Conservation (phyloP, 2,113 vertebrate species). For the Hippotragus niger region DNA sequence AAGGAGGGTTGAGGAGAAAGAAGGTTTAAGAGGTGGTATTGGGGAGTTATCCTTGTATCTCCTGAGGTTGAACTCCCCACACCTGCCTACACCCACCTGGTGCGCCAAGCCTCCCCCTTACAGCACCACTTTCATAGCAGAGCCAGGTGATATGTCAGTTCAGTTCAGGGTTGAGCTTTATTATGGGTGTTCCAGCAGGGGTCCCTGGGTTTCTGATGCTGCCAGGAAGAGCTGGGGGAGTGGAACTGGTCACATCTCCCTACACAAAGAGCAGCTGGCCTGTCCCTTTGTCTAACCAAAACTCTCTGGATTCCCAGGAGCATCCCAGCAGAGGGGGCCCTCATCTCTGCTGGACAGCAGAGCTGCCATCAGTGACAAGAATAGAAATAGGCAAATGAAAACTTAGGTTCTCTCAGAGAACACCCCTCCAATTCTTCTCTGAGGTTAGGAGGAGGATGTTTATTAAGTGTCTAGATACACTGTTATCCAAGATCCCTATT, state of each 20-base stretch:
- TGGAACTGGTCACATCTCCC: background rate
- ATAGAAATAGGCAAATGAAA: background rate
- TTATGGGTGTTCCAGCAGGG: background rate
- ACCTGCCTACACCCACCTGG: background rate
- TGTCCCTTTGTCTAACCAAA: constrained; percentile 17
- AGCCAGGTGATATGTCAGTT: background rate
- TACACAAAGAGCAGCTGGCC: background rate
- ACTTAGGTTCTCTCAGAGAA: background rate
- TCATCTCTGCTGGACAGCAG: background rate
- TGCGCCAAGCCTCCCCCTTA: background rate
- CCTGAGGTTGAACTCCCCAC: background rate
- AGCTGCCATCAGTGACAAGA: background rate
- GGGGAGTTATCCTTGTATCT: background rate
- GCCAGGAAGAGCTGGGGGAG: background rate
- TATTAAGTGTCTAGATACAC: background rate
- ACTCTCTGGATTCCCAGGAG: background rate
- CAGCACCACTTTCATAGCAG: background rate
- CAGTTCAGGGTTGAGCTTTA: constrained; percentile 13
- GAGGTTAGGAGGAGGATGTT: background rate
- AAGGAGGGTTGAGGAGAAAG: background rate
- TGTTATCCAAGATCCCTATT: background rate
- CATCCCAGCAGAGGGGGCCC: background rate
- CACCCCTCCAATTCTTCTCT: background rate
- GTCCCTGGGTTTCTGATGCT: background rate
- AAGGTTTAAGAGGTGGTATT: background rate